Conservation (phyloP, 2,888 invertebrate genomes). For the Odontocerum albicorne region DNA sequence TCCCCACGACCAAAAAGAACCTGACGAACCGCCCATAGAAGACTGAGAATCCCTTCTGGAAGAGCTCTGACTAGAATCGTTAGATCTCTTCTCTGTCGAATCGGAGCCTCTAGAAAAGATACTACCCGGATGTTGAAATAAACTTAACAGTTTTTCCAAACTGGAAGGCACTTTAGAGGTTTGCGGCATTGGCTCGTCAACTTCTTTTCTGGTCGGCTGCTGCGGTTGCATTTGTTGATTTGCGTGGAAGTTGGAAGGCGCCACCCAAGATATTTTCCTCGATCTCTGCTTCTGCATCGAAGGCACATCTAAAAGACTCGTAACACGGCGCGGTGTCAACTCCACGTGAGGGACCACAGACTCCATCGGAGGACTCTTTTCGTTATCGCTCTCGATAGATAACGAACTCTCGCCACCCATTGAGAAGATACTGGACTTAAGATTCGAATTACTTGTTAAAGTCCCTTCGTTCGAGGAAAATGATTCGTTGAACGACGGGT, state of each 20-base stretch:
- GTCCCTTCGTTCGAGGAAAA: conserved; percentile 56
- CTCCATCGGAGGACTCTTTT: conserved; percentile 45
- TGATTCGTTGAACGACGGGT: conserved; percentile 44
- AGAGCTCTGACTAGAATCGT: conserved; percentile 8
- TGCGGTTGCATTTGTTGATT: conserved; percentile 32
- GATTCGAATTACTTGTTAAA: conserved; percentile 52
- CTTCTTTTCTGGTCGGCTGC: conserved; percentile 41
- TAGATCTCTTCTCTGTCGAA: conserved; percentile 42
- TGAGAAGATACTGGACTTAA: conserved; percentile 37
- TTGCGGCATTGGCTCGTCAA: conserved; percentile 41
- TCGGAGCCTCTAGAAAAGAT: conserved; percentile 56
- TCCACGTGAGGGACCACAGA: conserved; percentile 14
- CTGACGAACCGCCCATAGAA: conserved; percentile 33
- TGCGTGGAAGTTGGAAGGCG: conserved; percentile 47
- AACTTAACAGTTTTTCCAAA: conserved; percentile 64
- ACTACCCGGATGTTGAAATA: conserved; percentile 66
- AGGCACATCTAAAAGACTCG: conserved; percentile 52
- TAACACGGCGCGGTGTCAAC: conserved; percentile 48
- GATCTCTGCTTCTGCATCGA: conserved; percentile 41
- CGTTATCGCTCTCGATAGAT: conserved; percentile 26
- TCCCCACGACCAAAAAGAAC: conserved; percentile 57
- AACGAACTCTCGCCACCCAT: conserved; percentile 19
- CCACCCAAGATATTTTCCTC: conserved; percentile 64
- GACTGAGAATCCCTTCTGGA: conserved; percentile 29
- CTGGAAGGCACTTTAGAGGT: conserved; percentile 43